Base-by-base conservation (phyloP, 2,113 vertebrate species). In the Sclerurus mexicanus region DNA sequence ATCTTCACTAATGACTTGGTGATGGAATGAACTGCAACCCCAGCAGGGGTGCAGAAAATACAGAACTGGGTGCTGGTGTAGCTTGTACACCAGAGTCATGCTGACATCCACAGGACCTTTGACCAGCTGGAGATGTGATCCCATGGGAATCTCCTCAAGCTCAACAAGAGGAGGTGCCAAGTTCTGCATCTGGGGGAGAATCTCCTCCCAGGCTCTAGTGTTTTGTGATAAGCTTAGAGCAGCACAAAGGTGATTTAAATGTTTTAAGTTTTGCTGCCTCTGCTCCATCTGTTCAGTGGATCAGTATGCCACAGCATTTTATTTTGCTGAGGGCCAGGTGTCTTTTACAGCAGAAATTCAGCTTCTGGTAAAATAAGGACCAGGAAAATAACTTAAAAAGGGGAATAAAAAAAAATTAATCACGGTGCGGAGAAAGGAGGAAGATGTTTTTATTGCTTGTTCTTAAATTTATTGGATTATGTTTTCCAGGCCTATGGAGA, bases 371-470 rank as follows among this genome's bases (percentile, higher is more conserved):
- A 80, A 85, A 77, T 1, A 2, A 0, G 1, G 12, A 86, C 8
- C 4, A 62, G 7, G 3, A 89, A 71, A 60, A 84, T 42, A 50
- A 87, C 8, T 47, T 50, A 33, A n/a, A n/a, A 37, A 56, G 2
- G 1, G 2, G 4, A 33, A 30, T 49, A 25, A 53, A 8, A 39
- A 31, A 63, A 31, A 63, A 86, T 3, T 8, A 59, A 72, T 59
- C 12, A 22, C 7, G 1, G 4, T 35, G 12, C 13, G 4, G 3
- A 37, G 7, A 53, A 74, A 50, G 11, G 2, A 7, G 3, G 14
- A 33, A 49, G 25, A 50, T 7, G 20, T 25, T 93, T 35, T 30
- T 19, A 22, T 7, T 64, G 2, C 4, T 73, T 72, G 28, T 53
- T 76, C 4, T 6, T 50, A 35, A 46, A 55, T 18, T 56, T 24